A percentile compares a stretch with the other conserved stretches of the same genome.
Evolutionary conservation across 2,797 vertebrate genomes (phyloP).

Genomic region (Morelia viridis): DNA sequence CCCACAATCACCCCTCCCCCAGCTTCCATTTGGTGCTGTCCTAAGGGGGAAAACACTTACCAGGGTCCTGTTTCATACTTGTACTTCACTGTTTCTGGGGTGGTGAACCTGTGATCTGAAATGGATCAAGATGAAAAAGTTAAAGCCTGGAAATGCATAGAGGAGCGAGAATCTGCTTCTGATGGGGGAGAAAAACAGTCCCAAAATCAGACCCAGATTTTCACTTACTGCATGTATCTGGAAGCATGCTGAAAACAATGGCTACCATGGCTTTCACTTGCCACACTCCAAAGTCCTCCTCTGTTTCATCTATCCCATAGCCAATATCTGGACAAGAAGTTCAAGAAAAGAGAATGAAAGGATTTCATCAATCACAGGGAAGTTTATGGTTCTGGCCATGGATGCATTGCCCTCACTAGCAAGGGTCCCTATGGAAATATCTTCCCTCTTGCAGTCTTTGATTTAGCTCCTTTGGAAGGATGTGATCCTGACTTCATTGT

Average conservation of each 20-base stretch:
- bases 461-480: neutral
- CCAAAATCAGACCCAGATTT: neutral
- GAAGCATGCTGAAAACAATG: slow-evolving; percentile 82
- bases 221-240: slow-evolving; percentile 74
- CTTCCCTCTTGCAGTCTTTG: neutral
- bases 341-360: slow-evolving; percentile 65
- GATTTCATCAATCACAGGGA: neutral
- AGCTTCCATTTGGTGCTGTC: neutral
- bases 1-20: neutral
- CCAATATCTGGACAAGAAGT: slow-evolving; percentile 79
- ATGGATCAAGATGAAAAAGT: slow-evolving; percentile 36
- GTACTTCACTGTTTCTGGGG: slow-evolving; percentile 87
- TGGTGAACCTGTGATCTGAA: slow-evolving; percentile 83
- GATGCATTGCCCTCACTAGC: neutral
- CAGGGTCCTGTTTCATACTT: slow-evolving; percentile 96
- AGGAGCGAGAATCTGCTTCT: neutral
- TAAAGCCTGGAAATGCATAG: slow-evolving; percentile 9
- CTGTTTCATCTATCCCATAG: slow-evolving; percentile 79
- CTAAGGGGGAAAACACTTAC: slow-evolving; percentile 74
- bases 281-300: slow-evolving; percentile 82
- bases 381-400: neutral
- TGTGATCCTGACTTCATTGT: neutral
- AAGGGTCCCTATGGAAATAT: neutral
- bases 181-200: neutral
- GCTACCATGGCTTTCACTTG: slow-evolving; percentile 91